Base-by-base conservation (phyloP, 2,888 invertebrate species). In the Dioctria linearis region DNA sequence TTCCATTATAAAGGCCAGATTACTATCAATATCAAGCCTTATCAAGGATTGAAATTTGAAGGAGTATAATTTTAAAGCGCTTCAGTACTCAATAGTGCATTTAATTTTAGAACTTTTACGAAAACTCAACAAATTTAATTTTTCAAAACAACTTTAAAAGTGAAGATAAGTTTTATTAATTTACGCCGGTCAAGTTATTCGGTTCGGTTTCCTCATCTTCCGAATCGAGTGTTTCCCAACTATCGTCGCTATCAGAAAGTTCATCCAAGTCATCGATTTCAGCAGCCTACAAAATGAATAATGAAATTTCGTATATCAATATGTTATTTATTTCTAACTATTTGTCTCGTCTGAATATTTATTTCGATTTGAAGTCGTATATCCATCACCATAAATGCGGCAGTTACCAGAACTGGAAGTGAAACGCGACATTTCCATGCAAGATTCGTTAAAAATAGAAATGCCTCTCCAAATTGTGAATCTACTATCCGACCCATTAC, bases 381-480 rank as follows among this genome's bases (percentile, higher is more conserved):
- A 84, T 94, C 93, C 88, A 93, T 90, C 0, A 92, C 91, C 87
- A 94, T 91, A 84, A 93, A 92, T 13, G 91, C 92, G 8, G 93
- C 90, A 8, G 93, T 91, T 67, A 94, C 91, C 9, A 94, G 88
- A 57, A 93, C 89, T 0, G 95, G 94, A 71, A 95, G 89, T 71
- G 93, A 91, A 82, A 93, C 89, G 59, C 93, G 91, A 67, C 93
- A 92, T 83, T 92, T 91, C 94, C 94, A 95, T 3, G 94, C 94
- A 83, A 95, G 89, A 83, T 93, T 91, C 54, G 94, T 90, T 83
- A 95, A 90, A 86, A 94, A 94, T 78, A 94, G 86, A 82, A 94
- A 89, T 11, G 90, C 88, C 82, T 90, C 88, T 9, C 88, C 88
- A 82, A 88, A 87, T 86, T 89, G 84, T 84, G 88, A 85, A 84